phyloP scores from a whole-genome alignment of 2,113 vertebrate genomes.

The Columba livia region DNA sequence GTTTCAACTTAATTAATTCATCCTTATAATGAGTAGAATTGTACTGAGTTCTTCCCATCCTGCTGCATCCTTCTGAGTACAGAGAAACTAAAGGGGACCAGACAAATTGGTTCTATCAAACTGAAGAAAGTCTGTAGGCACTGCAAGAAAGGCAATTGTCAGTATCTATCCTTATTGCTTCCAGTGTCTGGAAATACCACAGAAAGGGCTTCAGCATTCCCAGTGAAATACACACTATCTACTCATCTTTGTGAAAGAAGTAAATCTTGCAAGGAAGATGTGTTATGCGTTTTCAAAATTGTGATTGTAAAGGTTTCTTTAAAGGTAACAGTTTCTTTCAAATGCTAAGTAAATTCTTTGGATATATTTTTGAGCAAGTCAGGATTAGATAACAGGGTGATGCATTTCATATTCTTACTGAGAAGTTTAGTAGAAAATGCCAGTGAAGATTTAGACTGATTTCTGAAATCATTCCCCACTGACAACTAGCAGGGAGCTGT shows the following conservation, averaged over 20 bases:
- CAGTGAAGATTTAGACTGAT: neutral
- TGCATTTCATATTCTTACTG: neutral
- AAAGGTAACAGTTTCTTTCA: slow-evolving; percentile 10
- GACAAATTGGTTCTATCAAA: neutral
- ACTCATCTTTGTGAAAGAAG: neutral
- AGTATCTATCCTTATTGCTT: neutral
- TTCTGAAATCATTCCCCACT: neutral
- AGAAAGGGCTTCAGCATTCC: neutral
- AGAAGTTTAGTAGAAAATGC: neutral
- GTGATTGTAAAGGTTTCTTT: neutral
- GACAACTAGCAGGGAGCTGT: neutral
- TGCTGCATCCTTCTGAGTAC: neutral
- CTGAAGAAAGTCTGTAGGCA: neutral
- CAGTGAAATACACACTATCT: neutral
- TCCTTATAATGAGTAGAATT: neutral
- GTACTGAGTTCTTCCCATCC: neutral
- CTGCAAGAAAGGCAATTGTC: neutral
- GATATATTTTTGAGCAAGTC: neutral
- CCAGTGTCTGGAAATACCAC: neutral
- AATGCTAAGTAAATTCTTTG: neutral
- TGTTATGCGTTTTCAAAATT: neutral
- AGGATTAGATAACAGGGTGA: neutral
- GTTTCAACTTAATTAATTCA: neutral
- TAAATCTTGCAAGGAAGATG: neutral
- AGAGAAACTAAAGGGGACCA: neutral